phyloP scores from a whole-genome alignment of 2,888 invertebrate species.

The Sepioteuthis lessoniana region DNA sequence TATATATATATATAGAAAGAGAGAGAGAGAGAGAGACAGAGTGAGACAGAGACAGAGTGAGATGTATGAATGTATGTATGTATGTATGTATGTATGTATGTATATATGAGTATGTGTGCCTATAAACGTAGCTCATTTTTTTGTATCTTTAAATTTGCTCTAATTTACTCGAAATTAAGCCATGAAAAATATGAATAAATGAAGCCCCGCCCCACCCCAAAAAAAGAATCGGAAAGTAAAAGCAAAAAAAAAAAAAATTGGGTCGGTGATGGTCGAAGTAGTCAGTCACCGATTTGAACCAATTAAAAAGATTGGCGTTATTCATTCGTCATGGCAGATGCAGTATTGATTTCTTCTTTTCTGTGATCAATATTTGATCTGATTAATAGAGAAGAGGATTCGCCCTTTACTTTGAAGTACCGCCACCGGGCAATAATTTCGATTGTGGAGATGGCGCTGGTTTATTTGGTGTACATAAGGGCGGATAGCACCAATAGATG shows the following conservation, averaged over 20 bases:
- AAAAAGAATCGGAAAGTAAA: no score
- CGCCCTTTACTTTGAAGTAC: background rate
- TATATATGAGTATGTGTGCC: background rate
- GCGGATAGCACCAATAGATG: background rate
- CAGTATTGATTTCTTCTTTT: background rate
- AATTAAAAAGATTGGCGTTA: background rate
- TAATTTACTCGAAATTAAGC: background rate
- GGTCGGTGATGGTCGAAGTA: background rate
- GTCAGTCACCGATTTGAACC: background rate
- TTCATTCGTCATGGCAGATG: background rate
- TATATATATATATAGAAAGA: constrained; percentile 12
- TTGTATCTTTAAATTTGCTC: no score
- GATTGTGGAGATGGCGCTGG: constrained; percentile 2
- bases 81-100: constrained; percentile 6
- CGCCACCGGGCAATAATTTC: background rate
- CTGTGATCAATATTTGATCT: background rate
- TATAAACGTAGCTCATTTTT: background rate
- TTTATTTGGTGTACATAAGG: background rate
- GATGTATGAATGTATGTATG: background rate
- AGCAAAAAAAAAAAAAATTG: background rate
- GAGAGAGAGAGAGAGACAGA: no score
- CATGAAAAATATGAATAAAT: no score
- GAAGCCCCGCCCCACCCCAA: no score
- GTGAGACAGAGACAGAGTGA: no score
- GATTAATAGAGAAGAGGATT: background rate